Conservation (phyloP, 2,113 vertebrate genomes). For the Charina bottae region DNA sequence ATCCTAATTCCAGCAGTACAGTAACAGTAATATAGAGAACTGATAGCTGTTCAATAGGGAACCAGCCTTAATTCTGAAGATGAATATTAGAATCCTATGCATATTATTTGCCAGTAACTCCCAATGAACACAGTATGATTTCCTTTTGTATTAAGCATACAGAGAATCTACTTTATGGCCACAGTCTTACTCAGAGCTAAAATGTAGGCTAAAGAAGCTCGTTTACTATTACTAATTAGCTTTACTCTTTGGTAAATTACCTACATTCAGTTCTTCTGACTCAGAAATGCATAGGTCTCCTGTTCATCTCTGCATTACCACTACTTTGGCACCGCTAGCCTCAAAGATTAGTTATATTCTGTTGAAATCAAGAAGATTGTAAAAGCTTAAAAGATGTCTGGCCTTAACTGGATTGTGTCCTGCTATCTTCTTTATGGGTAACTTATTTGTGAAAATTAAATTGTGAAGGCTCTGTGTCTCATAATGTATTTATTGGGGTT, state of each 20-base stretch:
- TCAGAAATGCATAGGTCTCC: background rate
- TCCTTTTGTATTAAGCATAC: background rate
- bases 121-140: background rate
- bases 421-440: background rate
- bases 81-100: background rate
- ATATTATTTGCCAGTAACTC: background rate
- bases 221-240: background rate
- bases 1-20: background rate
- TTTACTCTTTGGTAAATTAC: background rate
- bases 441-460: background rate
- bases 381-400: background rate
- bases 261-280: background rate
- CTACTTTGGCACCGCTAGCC: background rate
- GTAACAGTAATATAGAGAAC: constrained; percentile 4
- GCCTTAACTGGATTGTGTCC: background rate
- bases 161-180: background rate
- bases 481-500: background rate
- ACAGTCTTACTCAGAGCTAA: background rate
- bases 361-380: constrained; percentile 9
- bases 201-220: background rate
- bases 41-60: background rate
- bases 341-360: background rate
- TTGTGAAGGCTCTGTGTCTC: background rate
- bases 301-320: background rate
- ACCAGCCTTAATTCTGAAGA: constrained; percentile 4